Percentiles rank a stretch among this genome's conserved stretches.
phyloP scores from a whole-genome alignment of 1,140 invertebrate genomes.

The Drosophila eugracilis region DNA sequence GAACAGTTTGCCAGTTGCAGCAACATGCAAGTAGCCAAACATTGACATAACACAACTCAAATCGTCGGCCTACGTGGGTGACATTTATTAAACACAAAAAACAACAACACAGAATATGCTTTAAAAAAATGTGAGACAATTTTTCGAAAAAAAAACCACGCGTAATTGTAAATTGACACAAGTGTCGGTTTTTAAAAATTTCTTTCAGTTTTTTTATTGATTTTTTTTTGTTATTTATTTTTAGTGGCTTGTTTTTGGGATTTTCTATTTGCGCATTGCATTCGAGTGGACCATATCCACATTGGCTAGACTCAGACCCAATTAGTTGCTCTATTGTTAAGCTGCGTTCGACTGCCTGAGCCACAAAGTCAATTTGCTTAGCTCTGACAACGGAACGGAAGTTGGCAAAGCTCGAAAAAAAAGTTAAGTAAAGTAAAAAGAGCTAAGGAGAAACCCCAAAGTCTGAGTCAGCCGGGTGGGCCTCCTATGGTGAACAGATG shows the following conservation, averaged over 20 bases:
- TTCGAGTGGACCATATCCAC: constrained; percentile 45
- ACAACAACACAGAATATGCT: constrained; percentile 1
- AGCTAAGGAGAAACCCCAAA: constrained; percentile 71
- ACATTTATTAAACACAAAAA: constrained; percentile 64
- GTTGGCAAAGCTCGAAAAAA: constrained; percentile 64
- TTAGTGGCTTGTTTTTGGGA: constrained; percentile 54
- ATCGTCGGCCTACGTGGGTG: constrained; percentile 62
- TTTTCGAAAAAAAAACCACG: constrained; percentile 49
- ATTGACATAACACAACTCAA: constrained; percentile 60
- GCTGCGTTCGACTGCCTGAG: constrained; percentile 50
- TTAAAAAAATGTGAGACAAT: constrained; percentile 45
- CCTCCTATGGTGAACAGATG: constrained; percentile 59
- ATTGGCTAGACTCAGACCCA: constrained; percentile 61
- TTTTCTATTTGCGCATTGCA: constrained; percentile 80
- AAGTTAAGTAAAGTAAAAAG: neutral
- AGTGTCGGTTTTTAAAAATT: constrained; percentile 56
- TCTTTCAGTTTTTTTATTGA: constrained; percentile 54
- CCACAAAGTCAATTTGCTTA: constrained; percentile 78
- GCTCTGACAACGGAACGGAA: constrained; percentile 63
- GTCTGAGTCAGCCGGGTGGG: constrained; percentile 73
- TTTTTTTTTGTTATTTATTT: constrained; percentile 43
- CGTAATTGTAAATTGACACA: constrained; percentile 79
- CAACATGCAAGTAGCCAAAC: constrained; percentile 70
- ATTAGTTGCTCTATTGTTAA: constrained; percentile 77
- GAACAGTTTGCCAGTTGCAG: constrained; percentile 74